Conservation (phyloP, 2,888 invertebrate genomes). For the Julus scanicus region DNA sequence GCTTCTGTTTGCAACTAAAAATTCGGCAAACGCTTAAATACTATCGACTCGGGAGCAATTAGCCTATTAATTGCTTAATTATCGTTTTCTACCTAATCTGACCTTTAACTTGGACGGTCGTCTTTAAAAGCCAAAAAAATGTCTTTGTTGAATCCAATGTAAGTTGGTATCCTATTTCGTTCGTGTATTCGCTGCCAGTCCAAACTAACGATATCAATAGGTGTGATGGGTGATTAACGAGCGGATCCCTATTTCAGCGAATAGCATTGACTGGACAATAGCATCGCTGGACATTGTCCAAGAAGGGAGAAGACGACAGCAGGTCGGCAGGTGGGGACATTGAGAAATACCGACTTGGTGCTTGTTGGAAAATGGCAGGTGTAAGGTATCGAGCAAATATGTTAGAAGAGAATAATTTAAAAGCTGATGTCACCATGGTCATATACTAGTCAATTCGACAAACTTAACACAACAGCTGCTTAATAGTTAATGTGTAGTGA, state of each 20-base stretch:
- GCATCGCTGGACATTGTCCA: neutral
- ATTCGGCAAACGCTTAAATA: neutral
- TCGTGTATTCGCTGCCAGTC: neutral
- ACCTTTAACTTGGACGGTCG: neutral
- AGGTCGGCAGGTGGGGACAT: neutral
- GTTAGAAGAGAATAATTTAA: too few relatives aligned
- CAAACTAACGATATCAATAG: neutral
- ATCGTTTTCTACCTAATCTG: neutral
- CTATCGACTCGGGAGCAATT: neutral
- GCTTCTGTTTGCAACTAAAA: neutral
- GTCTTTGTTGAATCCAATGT: too few relatives aligned
- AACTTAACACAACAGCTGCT: too few relatives aligned
- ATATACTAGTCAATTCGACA: too few relatives aligned
- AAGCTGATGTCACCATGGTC: too few relatives aligned
- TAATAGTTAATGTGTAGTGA: too few relatives aligned
- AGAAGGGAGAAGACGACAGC: neutral
- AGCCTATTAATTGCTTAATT: neutral
- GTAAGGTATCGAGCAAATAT: too few relatives aligned
- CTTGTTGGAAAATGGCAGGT: too few relatives aligned
- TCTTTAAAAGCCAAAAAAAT: neutral
- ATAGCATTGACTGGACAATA: neutral
- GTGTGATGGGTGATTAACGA: slow-evolving; percentile 15
- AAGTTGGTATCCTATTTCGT: neutral
- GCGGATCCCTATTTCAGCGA: neutral
- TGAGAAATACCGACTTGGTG: neutral